Base-by-base conservation (phyloP, 2,113 vertebrate species). In the Pygoscelis antarcticus region DNA sequence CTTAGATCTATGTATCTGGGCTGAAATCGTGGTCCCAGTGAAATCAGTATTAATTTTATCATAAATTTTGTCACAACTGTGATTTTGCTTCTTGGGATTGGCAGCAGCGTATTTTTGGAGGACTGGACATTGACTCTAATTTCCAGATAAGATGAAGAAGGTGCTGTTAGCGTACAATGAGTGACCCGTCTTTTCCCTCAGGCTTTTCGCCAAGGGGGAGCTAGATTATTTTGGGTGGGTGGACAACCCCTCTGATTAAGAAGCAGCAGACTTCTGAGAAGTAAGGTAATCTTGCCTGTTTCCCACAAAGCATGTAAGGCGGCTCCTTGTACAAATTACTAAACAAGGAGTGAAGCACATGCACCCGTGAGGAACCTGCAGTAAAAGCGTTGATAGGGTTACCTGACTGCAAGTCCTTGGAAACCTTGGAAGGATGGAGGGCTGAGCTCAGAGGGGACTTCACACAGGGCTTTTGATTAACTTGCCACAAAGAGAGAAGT, bases 391-490 rank as follows among this genome's bases (percentile, higher is more conserved):
- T 60, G 61, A 78, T 13, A 32, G n/a, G 51, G 70, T 80, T 85
- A 83, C 78, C 75, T 70, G 75, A 57, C 62, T 55, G 44, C 71
- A 83, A 64, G 49, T 47, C 79, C 79, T 83, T 62, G 66, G 58
- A 57, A 62, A 61, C 30, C 57, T 88, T 77, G 68, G 27, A 90
- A 88, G 30, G 70, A 71, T 36, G 49, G 78, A 66, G 34, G 54
- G 58, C 81, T 79, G 44, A 80, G 78, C 42, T 87, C 76, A 62
- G 68, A 74, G 20, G 27, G 14, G 34, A 58, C n/a, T 86, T 93
- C 82, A 71, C n/a, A 57, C 36, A 40, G 81, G 34, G 61, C 57
- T 96, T 96, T 85, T 90, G 75, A 94, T 90, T 90, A 95, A 83
- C 38, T 89, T 80, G 54, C 29, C 54, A 70, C 51, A 82, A 65